A percentile compares a stretch with the other conserved stretches of the same genome.
Evolutionary conservation across 2,888 invertebrate species (phyloP).

Genomic region (Calameuta idolon): DNA sequence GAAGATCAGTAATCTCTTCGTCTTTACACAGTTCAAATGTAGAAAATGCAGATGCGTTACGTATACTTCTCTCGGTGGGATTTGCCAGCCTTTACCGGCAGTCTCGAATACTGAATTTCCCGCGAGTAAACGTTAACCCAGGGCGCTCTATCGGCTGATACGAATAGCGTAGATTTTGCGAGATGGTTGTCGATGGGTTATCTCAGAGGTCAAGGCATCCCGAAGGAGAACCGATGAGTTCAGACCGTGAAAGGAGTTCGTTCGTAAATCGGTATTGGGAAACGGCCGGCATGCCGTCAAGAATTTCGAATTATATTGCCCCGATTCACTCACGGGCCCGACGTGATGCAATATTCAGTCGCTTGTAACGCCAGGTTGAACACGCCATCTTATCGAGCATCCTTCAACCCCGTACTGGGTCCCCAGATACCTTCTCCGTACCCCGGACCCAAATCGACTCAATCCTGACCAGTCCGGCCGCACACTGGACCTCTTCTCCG

Average conservation of each 20-base stretch:
- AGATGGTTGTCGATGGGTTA: background rate
- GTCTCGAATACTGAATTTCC: background rate
- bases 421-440: background rate
- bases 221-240: background rate
- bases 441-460: background rate
- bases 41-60: background rate
- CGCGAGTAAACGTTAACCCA: background rate
- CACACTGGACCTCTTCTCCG: background rate
- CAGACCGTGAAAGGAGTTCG: background rate
- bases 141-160: background rate
- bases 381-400: background rate
- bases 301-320: background rate
- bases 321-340: constrained; percentile 6
- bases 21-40: background rate
- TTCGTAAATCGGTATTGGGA: background rate
- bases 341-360: constrained; percentile 9
- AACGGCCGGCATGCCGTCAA: background rate
- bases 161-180: background rate
- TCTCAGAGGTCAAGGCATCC: background rate
- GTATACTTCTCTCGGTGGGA: background rate
- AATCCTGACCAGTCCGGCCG: background rate
- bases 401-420: background rate
- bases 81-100: background rate
- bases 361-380: constrained; percentile 1
- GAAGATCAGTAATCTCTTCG: background rate